Conservation (phyloP, 2,797 vertebrate genomes). For the Enteromius mattozi region DNA sequence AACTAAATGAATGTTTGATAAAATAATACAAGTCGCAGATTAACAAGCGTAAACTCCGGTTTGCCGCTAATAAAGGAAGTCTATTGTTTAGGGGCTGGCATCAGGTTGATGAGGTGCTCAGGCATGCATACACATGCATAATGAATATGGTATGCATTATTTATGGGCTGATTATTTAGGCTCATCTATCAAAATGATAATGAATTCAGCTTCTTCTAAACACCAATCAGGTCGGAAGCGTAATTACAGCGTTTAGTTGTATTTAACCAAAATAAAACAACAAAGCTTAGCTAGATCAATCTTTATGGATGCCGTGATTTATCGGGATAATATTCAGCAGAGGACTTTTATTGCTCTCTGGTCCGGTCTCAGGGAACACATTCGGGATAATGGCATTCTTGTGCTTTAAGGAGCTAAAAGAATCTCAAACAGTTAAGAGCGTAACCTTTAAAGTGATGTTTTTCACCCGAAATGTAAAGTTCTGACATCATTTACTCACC, state of each 20-base stretch:
- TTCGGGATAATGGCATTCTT: slow-evolving; percentile 47
- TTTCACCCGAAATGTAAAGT: background rate
- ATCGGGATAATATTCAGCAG: slow-evolving; percentile 65
- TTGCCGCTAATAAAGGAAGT: slow-evolving; percentile 91
- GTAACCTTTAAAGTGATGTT: slow-evolving; percentile 3
- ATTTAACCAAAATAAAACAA: slow-evolving; percentile 84
- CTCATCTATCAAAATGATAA: slow-evolving; percentile 99
- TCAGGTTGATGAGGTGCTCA: slow-evolving; percentile 98
- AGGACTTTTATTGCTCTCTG: slow-evolving; percentile 58
- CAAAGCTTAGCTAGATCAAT: slow-evolving; percentile 73
- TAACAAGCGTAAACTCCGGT: slow-evolving; percentile 98
- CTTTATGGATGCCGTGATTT: slow-evolving; percentile 69
- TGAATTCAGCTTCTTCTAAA: slow-evolving; percentile 96
- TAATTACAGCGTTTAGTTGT: slow-evolving; percentile 99
- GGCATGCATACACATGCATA: slow-evolving; percentile 98
- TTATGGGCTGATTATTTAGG: slow-evolving; percentile 99
- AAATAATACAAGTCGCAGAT: slow-evolving; percentile 98
- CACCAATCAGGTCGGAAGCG: slow-evolving; percentile 92
- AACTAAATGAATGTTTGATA: slow-evolving; percentile 98
- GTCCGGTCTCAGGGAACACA: slow-evolving; percentile 50
- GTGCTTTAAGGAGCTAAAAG: slow-evolving; percentile 42
- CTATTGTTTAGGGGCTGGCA: slow-evolving; percentile 98
- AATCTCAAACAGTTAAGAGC: slow-evolving; percentile 37
- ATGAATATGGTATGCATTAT: slow-evolving; percentile 99
- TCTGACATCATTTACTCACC: slow-evolving; percentile 5